Percentiles rank a stretch among this genome's conserved stretches.
phyloP scores from a whole-genome alignment of 2,797 vertebrate species.

The Chelmon rostratus region DNA sequence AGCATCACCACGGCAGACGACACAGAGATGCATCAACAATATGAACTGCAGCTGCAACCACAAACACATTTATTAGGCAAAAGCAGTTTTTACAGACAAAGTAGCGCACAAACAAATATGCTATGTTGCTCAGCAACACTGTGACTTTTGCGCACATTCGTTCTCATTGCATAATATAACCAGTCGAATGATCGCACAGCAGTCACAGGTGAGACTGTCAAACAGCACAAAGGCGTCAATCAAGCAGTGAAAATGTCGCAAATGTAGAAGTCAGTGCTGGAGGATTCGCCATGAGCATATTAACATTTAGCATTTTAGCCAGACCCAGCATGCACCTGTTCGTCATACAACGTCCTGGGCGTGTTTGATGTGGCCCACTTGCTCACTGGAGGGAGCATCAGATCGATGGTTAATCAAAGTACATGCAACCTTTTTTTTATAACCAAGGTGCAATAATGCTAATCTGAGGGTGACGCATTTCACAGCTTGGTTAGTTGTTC shows the following conservation, averaged over 20 bases:
- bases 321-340: background rate
- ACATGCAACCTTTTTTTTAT: background rate
- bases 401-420: background rate
- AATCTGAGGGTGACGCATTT: background rate
- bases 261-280: background rate
- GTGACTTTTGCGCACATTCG: background rate
- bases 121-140: background rate
- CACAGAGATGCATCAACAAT: background rate
- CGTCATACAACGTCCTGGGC: background rate
- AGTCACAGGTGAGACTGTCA: background rate
- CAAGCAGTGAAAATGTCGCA: background rate
- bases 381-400: background rate
- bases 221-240: background rate
- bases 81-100: background rate
- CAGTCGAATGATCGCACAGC: background rate
- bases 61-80: background rate
- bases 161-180: background rate
- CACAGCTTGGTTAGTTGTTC: background rate
- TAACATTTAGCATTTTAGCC: background rate
- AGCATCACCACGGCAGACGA: background rate
- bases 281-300: background rate
- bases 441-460: background rate
- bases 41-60: background rate
- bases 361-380: background rate
- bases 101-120: background rate